Evolutionary conservation across 2,888 invertebrate genomes (phyloP).

Genomic region (Parasteatoda lunata): DNA sequence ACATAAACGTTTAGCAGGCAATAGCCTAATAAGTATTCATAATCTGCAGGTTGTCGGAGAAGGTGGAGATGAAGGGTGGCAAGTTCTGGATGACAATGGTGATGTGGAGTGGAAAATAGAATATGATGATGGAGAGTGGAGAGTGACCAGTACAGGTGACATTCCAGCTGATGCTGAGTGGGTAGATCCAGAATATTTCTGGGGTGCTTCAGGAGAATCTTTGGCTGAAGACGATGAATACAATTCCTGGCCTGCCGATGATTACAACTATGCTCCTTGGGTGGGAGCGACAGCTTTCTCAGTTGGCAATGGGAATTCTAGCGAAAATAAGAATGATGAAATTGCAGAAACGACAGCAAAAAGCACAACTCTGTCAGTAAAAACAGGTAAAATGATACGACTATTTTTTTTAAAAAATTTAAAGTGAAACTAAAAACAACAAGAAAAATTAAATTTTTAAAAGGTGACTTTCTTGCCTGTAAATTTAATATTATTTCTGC

Average conservation of each 20-base stretch:
- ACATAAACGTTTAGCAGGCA: neutral
- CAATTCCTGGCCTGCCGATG: conserved; percentile 49
- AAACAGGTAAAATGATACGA: neutral
- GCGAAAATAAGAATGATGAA: conserved; percentile 18
- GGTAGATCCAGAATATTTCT: conserved; percentile 53
- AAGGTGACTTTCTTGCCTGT: too few relatives aligned
- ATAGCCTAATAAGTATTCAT: neutral
- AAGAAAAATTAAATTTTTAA: too few relatives aligned
- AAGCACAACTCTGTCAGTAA: neutral
- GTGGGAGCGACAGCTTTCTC: conserved; percentile 23
- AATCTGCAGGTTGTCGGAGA: conserved; percentile 39
- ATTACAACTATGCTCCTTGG: conserved; percentile 41
- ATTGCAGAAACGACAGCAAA: neutral
- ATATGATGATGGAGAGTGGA: conserved; percentile 57
- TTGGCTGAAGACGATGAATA: conserved; percentile 38
- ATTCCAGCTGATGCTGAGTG: conserved; percentile 47
- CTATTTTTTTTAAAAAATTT: too few relatives aligned
- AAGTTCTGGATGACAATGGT: conserved; percentile 55
- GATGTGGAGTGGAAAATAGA: conserved; percentile 62
- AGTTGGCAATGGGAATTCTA: conserved; percentile 32
- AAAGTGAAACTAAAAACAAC: too few relatives aligned
- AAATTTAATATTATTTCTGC: too few relatives aligned
- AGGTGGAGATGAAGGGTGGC: conserved; percentile 58
- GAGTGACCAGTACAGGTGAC: conserved; percentile 51
- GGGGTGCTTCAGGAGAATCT: conserved; percentile 43